Conservation (phyloP, 2,113 vertebrate species). For the Sinocyclocheilus grahami region DNA sequence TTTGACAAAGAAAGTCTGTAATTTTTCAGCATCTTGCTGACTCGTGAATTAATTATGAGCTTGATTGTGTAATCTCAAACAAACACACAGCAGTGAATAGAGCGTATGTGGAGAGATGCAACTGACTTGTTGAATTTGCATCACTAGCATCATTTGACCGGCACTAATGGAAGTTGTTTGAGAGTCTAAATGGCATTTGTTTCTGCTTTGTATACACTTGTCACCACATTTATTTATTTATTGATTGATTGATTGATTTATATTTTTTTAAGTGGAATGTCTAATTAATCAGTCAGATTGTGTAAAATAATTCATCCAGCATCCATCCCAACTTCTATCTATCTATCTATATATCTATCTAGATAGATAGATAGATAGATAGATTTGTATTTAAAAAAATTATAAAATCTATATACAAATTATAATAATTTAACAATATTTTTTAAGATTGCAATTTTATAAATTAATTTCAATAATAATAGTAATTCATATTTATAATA, state of each 20-base stretch:
- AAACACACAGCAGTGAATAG: conserved; percentile 10
- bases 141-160: conserved; percentile 15
- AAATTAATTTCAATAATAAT: no score
- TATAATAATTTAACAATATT: no score
- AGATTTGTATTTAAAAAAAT: no score
- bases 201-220: conserved; percentile 8
- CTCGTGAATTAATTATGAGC: conserved; percentile 30
- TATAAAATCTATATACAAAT: no score
- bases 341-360: no score
- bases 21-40: conserved; percentile 1
- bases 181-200: not conserved
- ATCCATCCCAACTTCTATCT: not conserved
- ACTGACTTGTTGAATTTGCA: not conserved
- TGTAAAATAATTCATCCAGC: no score
- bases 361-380: no score
- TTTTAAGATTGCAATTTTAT: no score
- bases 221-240: no score
- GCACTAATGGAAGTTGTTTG: not conserved
- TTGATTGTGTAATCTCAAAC: conserved; percentile 16
- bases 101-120: not conserved
- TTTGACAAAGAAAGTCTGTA: not conserved
- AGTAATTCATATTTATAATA: no score
- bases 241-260: no score
- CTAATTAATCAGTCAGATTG: not conserved
- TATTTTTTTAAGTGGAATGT: no score